Conservation (phyloP, 2,888 invertebrate species). For the Papilio protenor region DNA sequence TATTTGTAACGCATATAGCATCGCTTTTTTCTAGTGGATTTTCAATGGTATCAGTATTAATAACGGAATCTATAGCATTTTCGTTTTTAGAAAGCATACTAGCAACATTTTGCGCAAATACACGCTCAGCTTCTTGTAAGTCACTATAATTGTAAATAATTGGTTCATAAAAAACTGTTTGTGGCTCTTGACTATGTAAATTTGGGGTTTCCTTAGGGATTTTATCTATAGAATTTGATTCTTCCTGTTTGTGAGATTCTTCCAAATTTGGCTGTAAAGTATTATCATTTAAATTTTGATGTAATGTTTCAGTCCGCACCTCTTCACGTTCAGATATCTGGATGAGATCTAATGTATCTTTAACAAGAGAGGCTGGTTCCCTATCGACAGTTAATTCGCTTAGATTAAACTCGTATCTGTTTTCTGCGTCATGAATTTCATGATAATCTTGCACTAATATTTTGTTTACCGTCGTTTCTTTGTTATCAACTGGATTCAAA, state of each 20-base stretch:
- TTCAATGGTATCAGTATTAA: neutral
- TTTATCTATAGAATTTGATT: neutral
- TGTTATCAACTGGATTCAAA: neutral
- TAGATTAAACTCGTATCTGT: slow-evolving; percentile 43
- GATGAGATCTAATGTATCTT: neutral
- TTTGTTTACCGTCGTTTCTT: slow-evolving; percentile 46
- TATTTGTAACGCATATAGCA: neutral
- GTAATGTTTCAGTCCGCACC: neutral
- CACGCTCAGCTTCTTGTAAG: slow-evolving; percentile 48
- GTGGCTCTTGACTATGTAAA: neutral
- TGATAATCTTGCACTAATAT: slow-evolving; percentile 56
- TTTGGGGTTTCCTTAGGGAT: neutral
- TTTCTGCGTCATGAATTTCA: slow-evolving; percentile 62
- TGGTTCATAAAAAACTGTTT: slow-evolving; percentile 26
- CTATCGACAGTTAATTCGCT: neutral
- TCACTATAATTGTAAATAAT: slow-evolving; percentile 25
- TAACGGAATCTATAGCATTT: neutral
- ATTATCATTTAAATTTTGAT: neutral
- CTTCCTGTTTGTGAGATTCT: neutral
- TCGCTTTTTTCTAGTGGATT: slow-evolving; percentile 21
- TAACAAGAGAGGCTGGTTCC: neutral
- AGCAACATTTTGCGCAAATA: slow-evolving; percentile 47
- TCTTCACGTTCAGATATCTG: neutral
- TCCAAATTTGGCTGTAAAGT: neutral
- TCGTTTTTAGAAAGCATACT: neutral